Base-by-base conservation (phyloP, 2,888 invertebrate genomes). In the Drosophila siamana region DNA sequence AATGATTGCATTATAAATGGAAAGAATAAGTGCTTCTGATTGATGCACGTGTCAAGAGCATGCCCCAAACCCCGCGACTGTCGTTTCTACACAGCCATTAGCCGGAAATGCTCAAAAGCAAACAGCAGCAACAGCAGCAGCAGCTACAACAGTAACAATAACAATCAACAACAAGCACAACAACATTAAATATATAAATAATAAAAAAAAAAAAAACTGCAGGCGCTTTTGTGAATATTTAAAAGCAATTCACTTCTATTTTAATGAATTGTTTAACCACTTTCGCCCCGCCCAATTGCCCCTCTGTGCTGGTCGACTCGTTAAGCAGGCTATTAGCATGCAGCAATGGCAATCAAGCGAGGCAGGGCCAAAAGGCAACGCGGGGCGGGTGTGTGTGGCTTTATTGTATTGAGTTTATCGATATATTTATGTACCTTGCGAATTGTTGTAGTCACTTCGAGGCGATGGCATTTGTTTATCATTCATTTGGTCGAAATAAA, bases 251-350 rank as follows among this genome's bases (percentile, higher is more conserved):
- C 54, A 65, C 61, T 66, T 65, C 51, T 52, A 59, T 70, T 79
- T 71, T 69, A 74, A 74, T 82, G 70, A 72, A 64, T 67, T 74
- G 59, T 59, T 63, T 46, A 48, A 62, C 43, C 40, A 30, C 50
- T 55, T 44, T 7, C 33, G 44, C 24, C 30, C 6, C n/a, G 36
- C 22, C 13, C 56, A n/a, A 26, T 28, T 19, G 19, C 33, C 6
- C 11, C 47, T n/a, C 9, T n/a, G 19, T 15, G 26, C 16, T 9
- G 46, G 16, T 33, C 5, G n/a, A 43, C 24, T 15, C 46, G 38
- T 13, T 86, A 82, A 86, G 30, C 80, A 82, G 79, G 80, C 80
- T 61, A 86, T 86, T 86, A 80, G 70, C 76, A 85, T 85, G 62
- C 85, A 66, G 65, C 65, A 65, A 74, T 74, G 82, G 61, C 61